Percentiles rank a stretch among this genome's conserved stretches.
These are phyloP conservation scores for Telmatherina bonti DNA, from an alignment of 2,797 vertebrate genomes.

Conservation along the genomic window DNA sequence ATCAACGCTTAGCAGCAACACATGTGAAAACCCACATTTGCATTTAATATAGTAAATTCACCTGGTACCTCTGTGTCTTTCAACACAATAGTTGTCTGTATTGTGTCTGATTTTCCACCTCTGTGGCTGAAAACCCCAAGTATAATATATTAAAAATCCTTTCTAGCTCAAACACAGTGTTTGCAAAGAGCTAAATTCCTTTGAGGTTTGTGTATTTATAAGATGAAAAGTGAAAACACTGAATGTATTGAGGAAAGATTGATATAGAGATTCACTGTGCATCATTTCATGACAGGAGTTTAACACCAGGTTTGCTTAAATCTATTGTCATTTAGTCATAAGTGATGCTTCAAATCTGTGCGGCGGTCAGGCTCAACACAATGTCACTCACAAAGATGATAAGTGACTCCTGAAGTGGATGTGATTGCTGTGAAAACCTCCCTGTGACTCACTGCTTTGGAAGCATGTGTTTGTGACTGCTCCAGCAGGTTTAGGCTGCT, in stretches of 20 bases:
- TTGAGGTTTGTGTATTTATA: not conserved
- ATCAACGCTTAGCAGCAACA: not conserved
- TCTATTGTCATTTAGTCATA: not conserved
- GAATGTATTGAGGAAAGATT: not conserved
- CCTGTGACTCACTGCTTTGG: slow-evolving; percentile 47
- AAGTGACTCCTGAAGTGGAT: slow-evolving; percentile 41
- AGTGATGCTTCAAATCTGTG: not conserved
- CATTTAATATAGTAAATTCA: not conserved
- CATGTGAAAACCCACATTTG: not conserved
- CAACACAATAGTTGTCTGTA: not conserved
- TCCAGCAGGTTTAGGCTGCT: slow-evolving; percentile 1
- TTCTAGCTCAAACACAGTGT: not conserved
- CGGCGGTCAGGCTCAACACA: slow-evolving; percentile 28
- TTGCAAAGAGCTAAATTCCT: not conserved
- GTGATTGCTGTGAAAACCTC: slow-evolving; percentile 51
- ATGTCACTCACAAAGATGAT: slow-evolving; percentile 18
- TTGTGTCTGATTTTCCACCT: no score
- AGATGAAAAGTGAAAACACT: not conserved
- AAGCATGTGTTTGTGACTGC: slow-evolving; percentile 23
- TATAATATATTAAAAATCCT: no score
- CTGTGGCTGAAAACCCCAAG: no score
- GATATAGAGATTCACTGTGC: not conserved
- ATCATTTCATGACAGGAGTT: not conserved
- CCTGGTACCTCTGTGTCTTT: not conserved
- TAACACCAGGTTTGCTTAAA: not conserved